A percentile compares a stretch with the other conserved stretches of the same genome.
These are phyloP conservation scores for Reinhardtius hippoglossoides DNA, from an alignment of 2,113 vertebrate genomes.

Conservation along the genomic window DNA sequence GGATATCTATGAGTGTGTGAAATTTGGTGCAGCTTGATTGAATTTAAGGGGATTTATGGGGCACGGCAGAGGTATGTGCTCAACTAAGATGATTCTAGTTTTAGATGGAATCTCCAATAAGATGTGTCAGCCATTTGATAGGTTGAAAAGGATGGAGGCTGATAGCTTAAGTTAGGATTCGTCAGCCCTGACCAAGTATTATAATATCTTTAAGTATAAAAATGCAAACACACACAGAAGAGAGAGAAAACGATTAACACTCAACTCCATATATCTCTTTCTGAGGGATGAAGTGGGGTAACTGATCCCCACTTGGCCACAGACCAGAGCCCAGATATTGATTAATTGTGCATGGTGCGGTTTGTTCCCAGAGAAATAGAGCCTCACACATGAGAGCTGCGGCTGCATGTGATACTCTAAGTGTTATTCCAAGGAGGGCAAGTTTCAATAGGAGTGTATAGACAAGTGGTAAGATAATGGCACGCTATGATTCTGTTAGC, in stretches of 20 bases:
- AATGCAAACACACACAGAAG: neutral
- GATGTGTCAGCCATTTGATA: too few species aligned
- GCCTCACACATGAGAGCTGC: neutral
- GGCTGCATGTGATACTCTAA: neutral
- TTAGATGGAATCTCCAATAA: neutral
- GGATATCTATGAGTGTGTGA: too few species aligned
- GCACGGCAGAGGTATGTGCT: too few species aligned
- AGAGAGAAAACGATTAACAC: neutral
- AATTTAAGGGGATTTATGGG: too few species aligned
- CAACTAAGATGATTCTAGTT: too few species aligned
- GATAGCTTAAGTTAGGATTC: neutral
- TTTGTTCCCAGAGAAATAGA: conserved; percentile 31
- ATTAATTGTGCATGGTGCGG: conserved; percentile 21
- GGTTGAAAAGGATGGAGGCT: neutral
- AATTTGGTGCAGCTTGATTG: too few species aligned
- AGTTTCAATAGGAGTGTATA: neutral
- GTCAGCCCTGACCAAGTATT: neutral
- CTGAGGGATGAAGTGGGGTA: conserved; percentile 15
- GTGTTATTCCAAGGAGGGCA: neutral
- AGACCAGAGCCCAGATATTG: conserved; percentile 49
- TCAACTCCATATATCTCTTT: neutral
- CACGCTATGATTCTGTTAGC: conserved; percentile 20
- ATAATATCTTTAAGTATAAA: neutral
- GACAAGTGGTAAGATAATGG: neutral
- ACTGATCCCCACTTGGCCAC: conserved; percentile 34